Conservation (phyloP, 2,113 vertebrate genomes). For the Vulpes ferrilata region DNA sequence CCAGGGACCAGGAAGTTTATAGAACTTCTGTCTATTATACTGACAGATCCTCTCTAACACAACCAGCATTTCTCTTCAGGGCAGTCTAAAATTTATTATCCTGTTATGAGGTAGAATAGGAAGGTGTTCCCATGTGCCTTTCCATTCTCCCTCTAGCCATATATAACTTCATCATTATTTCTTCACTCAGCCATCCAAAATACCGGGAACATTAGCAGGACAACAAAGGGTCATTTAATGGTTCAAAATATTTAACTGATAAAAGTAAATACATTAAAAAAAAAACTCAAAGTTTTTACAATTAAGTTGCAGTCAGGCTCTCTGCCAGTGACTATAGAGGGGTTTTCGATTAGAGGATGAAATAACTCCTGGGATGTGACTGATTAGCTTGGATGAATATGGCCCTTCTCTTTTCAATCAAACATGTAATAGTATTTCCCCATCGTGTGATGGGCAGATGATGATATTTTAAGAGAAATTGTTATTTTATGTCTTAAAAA, state of each 20-base stretch:
- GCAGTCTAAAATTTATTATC: slow-evolving; percentile 59
- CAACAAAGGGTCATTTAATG: not conserved
- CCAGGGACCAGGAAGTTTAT: slow-evolving; percentile 66
- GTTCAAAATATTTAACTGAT: not conserved
- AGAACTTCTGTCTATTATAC: slow-evolving; percentile 57
- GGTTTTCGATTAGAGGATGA: not conserved
- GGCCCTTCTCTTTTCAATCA: not conserved
- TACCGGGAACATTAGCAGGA: not conserved
- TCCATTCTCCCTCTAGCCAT: not conserved
- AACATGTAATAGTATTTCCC: slow-evolving; percentile 21
- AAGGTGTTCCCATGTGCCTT: slow-evolving; percentile 38
- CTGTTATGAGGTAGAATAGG: not conserved
- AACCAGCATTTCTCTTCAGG: slow-evolving; percentile 5
- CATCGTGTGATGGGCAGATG: not conserved
- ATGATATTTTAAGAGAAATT: slow-evolving; percentile 60
- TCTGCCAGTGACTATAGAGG: not conserved
- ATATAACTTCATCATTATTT: slow-evolving; percentile 21
- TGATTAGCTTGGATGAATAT: slow-evolving; percentile 55
- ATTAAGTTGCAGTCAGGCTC: not conserved
- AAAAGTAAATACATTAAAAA: not conserved
- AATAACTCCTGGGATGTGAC: not conserved
- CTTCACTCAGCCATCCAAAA: not conserved
- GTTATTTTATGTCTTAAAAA: slow-evolving; percentile 40
- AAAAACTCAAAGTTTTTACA: not conserved
- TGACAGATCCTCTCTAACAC: slow-evolving; percentile 59